A percentile compares a stretch with the other conserved stretches of the same genome.
phyloP scores from a whole-genome alignment of 2,113 vertebrate genomes.

The Paramisgurnus dabryanus region DNA sequence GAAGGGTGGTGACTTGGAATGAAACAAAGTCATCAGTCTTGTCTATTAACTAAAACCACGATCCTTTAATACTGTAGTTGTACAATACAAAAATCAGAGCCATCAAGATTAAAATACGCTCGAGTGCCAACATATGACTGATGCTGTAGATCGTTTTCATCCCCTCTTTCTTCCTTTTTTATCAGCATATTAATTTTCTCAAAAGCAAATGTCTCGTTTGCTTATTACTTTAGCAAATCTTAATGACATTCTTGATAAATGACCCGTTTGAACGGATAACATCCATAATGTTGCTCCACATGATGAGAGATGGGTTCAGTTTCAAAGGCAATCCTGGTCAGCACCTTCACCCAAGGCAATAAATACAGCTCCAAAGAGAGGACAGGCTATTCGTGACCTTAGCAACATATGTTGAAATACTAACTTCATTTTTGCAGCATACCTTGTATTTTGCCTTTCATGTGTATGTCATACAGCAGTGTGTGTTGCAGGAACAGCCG shows the following conservation, averaged over 20 bases:
- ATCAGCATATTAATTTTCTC: slow-evolving; percentile 40
- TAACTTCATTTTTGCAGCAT: neutral
- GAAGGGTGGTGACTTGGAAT: slow-evolving; percentile 60
- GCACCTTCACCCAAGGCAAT: slow-evolving; percentile 33
- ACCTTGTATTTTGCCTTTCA: slow-evolving; percentile 1
- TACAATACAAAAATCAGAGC: slow-evolving; percentile 51
- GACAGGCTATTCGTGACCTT: neutral
- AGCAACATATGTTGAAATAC: slow-evolving; percentile 28
- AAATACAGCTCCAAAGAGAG: slow-evolving; percentile 28
- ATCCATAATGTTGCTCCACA: slow-evolving; percentile 15
- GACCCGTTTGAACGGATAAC: slow-evolving; percentile 22
- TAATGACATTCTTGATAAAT: slow-evolving; percentile 37
- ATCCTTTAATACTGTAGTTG: slow-evolving; percentile 44
- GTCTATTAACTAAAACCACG: slow-evolving; percentile 52
- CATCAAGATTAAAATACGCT: slow-evolving; percentile 42
- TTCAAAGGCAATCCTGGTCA: slow-evolving; percentile 52
- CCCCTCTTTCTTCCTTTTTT: slow-evolving; percentile 32
- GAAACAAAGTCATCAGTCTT: slow-evolving; percentile 55
- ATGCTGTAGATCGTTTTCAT: slow-evolving; percentile 47
- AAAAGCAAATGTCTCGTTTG: slow-evolving; percentile 20
- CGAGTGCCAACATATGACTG: slow-evolving; percentile 49
- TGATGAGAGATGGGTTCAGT: slow-evolving; percentile 45
- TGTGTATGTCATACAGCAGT: neutral
- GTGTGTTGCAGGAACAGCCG: too few relatives aligned
- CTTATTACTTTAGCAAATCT: slow-evolving; percentile 11